phyloP scores from a whole-genome alignment of 2,113 vertebrate genomes.

The Telmatochromis brichardi region DNA sequence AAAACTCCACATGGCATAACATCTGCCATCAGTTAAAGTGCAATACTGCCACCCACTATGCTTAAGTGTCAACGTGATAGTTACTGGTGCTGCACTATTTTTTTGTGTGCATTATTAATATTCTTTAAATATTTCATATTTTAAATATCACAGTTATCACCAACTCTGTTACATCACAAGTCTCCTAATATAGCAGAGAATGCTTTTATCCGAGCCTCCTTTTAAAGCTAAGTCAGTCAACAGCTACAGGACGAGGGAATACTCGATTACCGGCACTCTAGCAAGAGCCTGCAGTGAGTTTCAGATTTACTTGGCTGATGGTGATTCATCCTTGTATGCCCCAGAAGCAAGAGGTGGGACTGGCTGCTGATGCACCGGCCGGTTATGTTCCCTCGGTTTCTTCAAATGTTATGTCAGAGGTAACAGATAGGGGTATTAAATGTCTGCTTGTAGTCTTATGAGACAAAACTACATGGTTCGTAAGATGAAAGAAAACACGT shows the following conservation, averaged over 20 bases:
- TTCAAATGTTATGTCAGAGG: conserved; percentile 17
- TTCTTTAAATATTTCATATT: not conserved
- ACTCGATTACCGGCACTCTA: conserved; percentile 30
- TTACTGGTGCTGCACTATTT: not conserved
- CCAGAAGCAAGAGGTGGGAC: conserved; percentile 26
- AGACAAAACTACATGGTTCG: not conserved
- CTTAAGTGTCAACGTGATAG: not conserved
- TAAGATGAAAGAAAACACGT: not conserved
- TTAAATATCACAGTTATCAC: not conserved
- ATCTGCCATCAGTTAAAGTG: not conserved
- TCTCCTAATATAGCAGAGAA: not conserved
- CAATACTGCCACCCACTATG: not conserved
- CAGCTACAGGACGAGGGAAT: not conserved
- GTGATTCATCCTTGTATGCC: conserved; percentile 43
- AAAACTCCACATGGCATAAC: not conserved
- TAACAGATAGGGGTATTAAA: conserved; percentile 28
- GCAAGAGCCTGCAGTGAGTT: conserved; percentile 19
- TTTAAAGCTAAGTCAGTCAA: conserved; percentile 10
- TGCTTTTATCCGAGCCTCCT: not conserved
- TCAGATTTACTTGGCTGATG: conserved; percentile 27
- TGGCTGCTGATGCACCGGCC: conserved; percentile 24
- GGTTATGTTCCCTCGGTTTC: conserved; percentile 28
- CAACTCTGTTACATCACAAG: not conserved
- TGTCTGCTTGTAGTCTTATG: conserved; percentile 5
- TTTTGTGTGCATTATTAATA: not conserved